These are phyloP conservation scores for Stylophora pistillata DNA, from an alignment of 64 coral and sea anemone genomes.

Conservation along the genomic window DNA sequence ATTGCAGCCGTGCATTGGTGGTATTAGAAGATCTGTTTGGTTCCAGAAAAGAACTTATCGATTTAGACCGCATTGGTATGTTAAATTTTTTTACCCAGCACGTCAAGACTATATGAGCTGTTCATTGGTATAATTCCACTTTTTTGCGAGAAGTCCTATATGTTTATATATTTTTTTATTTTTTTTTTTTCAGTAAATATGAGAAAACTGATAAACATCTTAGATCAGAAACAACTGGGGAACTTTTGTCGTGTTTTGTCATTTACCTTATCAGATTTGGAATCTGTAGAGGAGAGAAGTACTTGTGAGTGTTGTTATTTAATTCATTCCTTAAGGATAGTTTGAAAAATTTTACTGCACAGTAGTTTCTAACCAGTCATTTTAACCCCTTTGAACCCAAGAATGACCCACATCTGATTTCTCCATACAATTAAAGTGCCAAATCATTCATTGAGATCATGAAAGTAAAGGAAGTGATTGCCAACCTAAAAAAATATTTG, in stretches of 20 bases:
- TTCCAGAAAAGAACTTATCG: conserved; percentile 71
- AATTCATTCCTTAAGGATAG: neutral
- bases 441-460: too few relatives aligned
- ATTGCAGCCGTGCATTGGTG: conserved; percentile 62
- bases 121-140: too few relatives aligned
- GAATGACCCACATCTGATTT: too few relatives aligned
- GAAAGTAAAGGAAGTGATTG: too few relatives aligned
- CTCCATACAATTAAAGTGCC: too few relatives aligned
- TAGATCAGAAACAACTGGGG: conserved; percentile 72
- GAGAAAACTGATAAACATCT: conserved; percentile 44
- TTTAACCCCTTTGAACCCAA: too few relatives aligned
- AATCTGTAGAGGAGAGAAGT: conserved; percentile 93
- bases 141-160: too few relatives aligned
- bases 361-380: too few relatives aligned
- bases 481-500: too few relatives aligned
- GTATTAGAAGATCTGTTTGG: conserved; percentile 79
- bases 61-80: conserved; percentile 70
- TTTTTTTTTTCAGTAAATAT: conserved; percentile 63
- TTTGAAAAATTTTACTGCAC: neutral
- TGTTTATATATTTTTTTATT: neutral
- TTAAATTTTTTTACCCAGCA: neutral
- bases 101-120: too few relatives aligned
- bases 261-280: conserved; percentile 80
- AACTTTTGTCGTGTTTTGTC: conserved; percentile 94
- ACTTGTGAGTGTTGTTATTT: conserved; percentile 67